A percentile compares a stretch with the other conserved stretches of the same genome.
Evolutionary conservation across 2,797 vertebrate species (phyloP).

Genomic region (Clarias pachynema): DNA sequence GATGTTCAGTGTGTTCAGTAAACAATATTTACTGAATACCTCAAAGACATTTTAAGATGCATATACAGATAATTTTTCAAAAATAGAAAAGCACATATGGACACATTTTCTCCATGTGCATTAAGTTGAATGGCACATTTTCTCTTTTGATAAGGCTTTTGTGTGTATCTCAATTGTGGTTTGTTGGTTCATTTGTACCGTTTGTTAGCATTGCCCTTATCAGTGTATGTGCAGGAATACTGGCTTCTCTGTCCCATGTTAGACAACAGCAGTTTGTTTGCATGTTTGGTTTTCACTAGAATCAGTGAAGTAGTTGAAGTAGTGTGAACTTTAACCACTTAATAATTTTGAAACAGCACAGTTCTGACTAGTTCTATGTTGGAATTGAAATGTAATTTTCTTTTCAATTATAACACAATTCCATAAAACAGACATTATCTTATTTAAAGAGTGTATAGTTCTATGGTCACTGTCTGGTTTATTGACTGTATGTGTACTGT

Average conservation of each 20-base stretch:
- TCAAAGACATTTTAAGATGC: background rate
- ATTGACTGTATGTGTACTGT: constrained; percentile 7
- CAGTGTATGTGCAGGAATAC: constrained; percentile 42
- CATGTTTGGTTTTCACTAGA: constrained; percentile 22
- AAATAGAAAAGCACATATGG: background rate
- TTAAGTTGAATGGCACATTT: background rate
- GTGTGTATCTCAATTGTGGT: constrained; percentile 18
- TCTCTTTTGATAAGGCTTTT: background rate
- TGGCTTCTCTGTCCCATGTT: constrained; percentile 29
- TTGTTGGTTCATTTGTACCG: constrained; percentile 30
- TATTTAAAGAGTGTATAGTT: background rate
- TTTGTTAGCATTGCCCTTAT: constrained; percentile 43
- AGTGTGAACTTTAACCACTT: background rate
- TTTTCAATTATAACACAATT: background rate
- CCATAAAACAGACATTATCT: background rate
- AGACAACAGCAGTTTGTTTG: constrained; percentile 18
- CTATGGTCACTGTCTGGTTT: background rate
- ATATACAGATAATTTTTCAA: background rate
- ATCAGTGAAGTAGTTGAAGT: constrained; percentile 2
- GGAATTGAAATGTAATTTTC: background rate
- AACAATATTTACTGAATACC: background rate
- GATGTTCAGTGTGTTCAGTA: background rate
- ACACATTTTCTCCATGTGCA: background rate
- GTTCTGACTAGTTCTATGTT: background rate
- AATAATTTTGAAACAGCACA: background rate